A percentile compares a stretch with the other conserved stretches of the same genome.
phyloP scores from a whole-genome alignment of 2,888 invertebrate genomes.

The Peribatodes rhomboidaria region DNA sequence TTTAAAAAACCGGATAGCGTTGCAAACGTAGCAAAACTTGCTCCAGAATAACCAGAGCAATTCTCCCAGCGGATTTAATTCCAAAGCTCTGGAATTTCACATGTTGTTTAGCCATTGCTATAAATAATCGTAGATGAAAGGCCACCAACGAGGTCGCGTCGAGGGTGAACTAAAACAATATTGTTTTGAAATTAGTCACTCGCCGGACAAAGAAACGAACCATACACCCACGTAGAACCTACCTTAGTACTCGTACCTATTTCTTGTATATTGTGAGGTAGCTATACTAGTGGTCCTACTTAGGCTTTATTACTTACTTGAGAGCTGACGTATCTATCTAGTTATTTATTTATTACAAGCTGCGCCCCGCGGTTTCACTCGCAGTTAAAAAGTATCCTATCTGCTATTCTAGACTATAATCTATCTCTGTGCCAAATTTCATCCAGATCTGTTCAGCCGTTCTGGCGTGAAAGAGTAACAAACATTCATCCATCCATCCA shows the following conservation, averaged over 20 bases:
- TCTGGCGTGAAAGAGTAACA: too few relatives aligned
- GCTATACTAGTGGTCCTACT: too few relatives aligned
- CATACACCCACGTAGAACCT: neutral
- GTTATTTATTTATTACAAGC: too few relatives aligned
- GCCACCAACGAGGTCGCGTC: conserved; percentile 55
- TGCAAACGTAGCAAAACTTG: neutral
- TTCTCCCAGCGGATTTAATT: conserved; percentile 19
- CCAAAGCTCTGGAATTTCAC: conserved; percentile 31
- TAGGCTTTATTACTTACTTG: too few relatives aligned
- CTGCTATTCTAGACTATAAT: too few relatives aligned
- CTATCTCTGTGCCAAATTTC: too few relatives aligned
- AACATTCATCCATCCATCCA: too few relatives aligned
- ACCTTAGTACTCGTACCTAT: neutral
- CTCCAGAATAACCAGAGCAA: conserved; percentile 4
- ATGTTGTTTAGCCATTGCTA: conserved; percentile 45
- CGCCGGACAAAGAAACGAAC: conserved; percentile 28
- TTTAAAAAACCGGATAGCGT: neutral
- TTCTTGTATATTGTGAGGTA: neutral
- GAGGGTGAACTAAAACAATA: conserved; percentile 54
- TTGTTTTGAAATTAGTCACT: conserved; percentile 45
- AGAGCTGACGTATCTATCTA: too few relatives aligned
- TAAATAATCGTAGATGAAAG: conserved; percentile 59
- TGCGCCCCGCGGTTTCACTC: too few relatives aligned
- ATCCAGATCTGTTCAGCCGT: too few relatives aligned
- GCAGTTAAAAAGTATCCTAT: too few relatives aligned